These are phyloP conservation scores for Drosophila pseudoananassae DNA, from an alignment of 1,140 invertebrate genomes.

Conservation along the genomic window DNA sequence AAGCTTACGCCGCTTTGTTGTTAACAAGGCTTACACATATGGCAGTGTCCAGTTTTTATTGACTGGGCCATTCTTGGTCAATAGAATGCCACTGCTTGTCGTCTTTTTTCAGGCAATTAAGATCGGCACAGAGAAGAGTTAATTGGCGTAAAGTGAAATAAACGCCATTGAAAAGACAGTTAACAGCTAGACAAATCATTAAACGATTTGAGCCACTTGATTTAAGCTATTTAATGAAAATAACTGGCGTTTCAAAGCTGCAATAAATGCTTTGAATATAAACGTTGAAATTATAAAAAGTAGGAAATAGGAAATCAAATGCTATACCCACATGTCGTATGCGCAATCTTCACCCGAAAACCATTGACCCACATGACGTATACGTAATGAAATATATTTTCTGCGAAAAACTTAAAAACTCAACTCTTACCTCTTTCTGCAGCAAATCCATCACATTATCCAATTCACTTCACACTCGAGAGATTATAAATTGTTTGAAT, in stretches of 20 bases:
- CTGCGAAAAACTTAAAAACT: neutral
- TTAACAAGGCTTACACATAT: constrained; percentile 41
- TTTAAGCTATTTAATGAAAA: too few species aligned
- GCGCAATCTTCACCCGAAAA: neutral
- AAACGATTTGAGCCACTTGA: neutral
- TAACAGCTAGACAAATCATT: neutral
- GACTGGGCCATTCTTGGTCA: constrained; percentile 22
- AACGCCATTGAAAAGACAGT: constrained; percentile 6
- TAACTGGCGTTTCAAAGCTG: too few species aligned
- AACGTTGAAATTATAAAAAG: neutral
- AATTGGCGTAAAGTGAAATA: constrained; percentile 20
- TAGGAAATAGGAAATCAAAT: neutral
- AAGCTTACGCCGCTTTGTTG: constrained; percentile 33
- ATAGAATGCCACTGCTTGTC: constrained; percentile 18
- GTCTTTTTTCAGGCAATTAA: constrained; percentile 30
- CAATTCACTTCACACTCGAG: constrained; percentile 29
- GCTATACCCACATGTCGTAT: neutral
- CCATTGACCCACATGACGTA: constrained; percentile 27
- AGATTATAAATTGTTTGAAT: constrained; percentile 24
- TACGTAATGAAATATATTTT: constrained; percentile 17
- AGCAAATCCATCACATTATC: neutral
- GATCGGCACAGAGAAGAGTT: constrained; percentile 14
- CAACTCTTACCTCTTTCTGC: constrained; percentile 11
- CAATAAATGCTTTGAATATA: neutral
- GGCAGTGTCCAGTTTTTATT: constrained; percentile 31